phyloP scores from a whole-genome alignment of 2,113 vertebrate genomes.

The Pseudorectes ferrugineus region DNA sequence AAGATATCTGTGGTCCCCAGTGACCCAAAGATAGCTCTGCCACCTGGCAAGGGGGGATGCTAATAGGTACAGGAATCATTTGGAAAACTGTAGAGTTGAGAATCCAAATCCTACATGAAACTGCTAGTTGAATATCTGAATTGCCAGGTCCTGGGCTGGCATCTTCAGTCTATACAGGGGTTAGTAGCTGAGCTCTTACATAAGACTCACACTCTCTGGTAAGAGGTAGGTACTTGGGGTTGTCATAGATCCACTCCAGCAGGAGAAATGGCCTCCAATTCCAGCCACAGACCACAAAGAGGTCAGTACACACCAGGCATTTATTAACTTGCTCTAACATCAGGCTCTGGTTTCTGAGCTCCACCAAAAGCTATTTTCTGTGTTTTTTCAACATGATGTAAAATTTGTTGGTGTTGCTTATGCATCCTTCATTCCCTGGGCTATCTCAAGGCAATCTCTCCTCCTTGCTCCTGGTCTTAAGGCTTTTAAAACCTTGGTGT shows the following conservation, averaged over 20 bases:
- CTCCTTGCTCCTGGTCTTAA: neutral
- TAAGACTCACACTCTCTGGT: neutral
- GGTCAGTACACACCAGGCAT: neutral
- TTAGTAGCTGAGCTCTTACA: neutral
- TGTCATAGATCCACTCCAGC: neutral
- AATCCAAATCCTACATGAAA: neutral
- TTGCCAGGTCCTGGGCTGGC: neutral
- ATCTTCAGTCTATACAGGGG: neutral
- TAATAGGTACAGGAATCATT: neutral
- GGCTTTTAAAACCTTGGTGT: slow-evolving; percentile 14
- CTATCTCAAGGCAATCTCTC: neutral
- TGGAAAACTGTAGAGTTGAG: neutral
- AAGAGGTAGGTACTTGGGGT: neutral
- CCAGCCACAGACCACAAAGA: neutral
- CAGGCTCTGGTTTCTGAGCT: neutral
- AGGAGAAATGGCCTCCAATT: neutral
- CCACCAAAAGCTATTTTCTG: neutral
- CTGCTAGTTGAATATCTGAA: neutral
- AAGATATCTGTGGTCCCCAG: neutral
- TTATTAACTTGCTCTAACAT: neutral
- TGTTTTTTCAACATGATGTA: neutral
- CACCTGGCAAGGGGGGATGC: neutral
- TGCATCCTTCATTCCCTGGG: neutral
- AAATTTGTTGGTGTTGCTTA: neutral
- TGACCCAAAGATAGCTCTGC: neutral